A percentile compares a stretch with the other conserved stretches of the same genome.
Evolutionary conservation across 2,113 vertebrate genomes (phyloP).

Genomic region (Centropus bengalensis): DNA sequence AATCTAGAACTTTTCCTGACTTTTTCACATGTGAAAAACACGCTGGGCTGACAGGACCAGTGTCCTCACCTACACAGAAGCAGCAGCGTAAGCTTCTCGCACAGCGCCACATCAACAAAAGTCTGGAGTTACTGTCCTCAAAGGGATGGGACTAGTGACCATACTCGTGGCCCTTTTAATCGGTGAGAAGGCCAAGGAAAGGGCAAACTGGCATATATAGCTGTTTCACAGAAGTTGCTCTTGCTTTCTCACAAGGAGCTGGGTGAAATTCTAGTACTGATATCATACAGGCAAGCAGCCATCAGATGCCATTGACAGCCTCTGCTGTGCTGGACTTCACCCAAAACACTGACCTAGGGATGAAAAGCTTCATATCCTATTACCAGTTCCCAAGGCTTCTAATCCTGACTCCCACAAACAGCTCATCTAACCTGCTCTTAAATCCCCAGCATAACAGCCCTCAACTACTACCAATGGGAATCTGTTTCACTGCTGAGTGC

Average conservation of each 20-base stretch:
- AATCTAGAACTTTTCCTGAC: background rate
- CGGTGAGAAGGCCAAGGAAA: constrained; percentile 23
- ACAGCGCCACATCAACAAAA: background rate
- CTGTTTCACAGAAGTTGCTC: background rate
- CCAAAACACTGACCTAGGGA: background rate
- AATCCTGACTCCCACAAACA: constrained; percentile 20
- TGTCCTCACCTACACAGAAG: background rate
- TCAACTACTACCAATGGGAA: background rate
- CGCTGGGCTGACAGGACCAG: background rate
- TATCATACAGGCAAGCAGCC: constrained; percentile 11
- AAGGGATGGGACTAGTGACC: background rate
- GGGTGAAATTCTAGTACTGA: background rate
- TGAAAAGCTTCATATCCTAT: constrained; percentile 45
- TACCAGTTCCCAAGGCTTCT: constrained; percentile 38
- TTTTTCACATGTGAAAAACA: background rate
- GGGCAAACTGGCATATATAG: background rate
- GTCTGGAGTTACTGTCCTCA: background rate
- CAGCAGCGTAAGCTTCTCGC: background rate
- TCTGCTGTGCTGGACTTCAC: background rate
- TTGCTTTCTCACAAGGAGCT: background rate
- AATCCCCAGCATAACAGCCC: background rate
- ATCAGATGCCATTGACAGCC: background rate
- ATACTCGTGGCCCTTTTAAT: background rate
- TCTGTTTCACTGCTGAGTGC: background rate
- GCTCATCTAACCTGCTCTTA: constrained; percentile 9